A percentile compares a stretch with the other conserved stretches of the same genome.
phyloP scores from a whole-genome alignment of 1,140 invertebrate genomes.

The Drosophila leontia region DNA sequence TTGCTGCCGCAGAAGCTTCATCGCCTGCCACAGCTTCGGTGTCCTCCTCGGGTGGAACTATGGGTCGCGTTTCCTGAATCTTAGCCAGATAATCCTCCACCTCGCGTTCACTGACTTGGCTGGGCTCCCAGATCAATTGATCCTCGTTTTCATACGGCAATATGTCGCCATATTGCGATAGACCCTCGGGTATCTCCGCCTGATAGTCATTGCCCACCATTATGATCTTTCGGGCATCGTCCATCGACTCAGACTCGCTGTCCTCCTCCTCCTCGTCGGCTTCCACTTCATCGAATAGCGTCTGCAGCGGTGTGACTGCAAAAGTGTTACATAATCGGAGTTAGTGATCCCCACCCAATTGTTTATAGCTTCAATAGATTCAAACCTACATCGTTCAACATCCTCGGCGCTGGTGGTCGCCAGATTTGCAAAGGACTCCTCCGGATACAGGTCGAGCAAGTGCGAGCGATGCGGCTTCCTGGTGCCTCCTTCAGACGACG shows the following conservation, averaged over 20 bases:
- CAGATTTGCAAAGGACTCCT: constrained; percentile 65
- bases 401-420: constrained; percentile 46
- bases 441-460: constrained; percentile 74
- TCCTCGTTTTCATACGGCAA: constrained; percentile 98
- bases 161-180: constrained; percentile 96
- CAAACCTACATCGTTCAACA: constrained; percentile 51
- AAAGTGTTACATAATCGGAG: constrained; percentile 32
- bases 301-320: constrained; percentile 86
- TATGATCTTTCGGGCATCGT: constrained; percentile 89
- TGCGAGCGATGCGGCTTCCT: constrained; percentile 79
- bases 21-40: background rate
- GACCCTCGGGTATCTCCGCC: constrained; percentile 95
- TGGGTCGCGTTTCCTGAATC: constrained; percentile 64
- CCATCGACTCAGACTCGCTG: constrained; percentile 89
- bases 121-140: constrained; percentile 93
- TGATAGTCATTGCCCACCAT: constrained; percentile 98
- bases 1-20: background rate
- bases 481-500: constrained; percentile 16
- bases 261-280: constrained; percentile 90
- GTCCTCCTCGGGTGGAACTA: constrained; percentile 31
- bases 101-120: constrained; percentile 89
- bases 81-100: constrained; percentile 92
- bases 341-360: background rate
- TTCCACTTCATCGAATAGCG: constrained; percentile 90
- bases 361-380: background rate